Evolutionary conservation across 2,888 invertebrate genomes (phyloP).

Genomic region (Agrotis segetum): DNA sequence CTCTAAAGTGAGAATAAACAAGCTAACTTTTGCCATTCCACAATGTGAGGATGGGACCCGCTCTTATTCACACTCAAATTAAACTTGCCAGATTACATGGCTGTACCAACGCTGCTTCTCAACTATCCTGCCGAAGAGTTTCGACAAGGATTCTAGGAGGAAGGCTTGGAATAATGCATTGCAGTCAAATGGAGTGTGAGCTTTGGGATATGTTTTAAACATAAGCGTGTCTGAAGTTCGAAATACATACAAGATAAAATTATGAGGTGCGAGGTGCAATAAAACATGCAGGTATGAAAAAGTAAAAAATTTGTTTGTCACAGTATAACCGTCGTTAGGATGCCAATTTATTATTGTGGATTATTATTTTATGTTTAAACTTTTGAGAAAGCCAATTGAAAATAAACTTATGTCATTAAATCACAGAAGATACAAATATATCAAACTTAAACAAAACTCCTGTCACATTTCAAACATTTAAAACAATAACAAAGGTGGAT

Average conservation of each 20-base stretch:
- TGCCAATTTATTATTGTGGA: background rate
- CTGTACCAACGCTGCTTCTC: constrained; percentile 64
- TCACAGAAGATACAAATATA: constrained; percentile 24
- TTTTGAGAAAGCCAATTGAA: background rate
- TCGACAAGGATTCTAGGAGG: constrained; percentile 35
- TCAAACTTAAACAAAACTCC: constrained; percentile 34
- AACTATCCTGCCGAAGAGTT: constrained; percentile 66
- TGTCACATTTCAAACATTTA: constrained; percentile 29
- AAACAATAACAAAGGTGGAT: constrained; percentile 44
- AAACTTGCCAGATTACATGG: constrained; percentile 78
- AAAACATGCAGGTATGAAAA: background rate
- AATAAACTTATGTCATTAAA: constrained; percentile 19
- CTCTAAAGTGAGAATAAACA: constrained; percentile 84
- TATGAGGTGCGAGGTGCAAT: background rate
- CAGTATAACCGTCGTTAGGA: background rate
- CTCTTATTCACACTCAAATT: constrained; percentile 78
- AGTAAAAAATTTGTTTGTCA: background rate
- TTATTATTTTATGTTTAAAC: background rate
- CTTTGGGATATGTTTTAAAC: constrained; percentile 2
- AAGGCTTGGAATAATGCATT: constrained; percentile 13
- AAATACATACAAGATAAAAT: background rate
- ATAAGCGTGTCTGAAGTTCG: background rate
- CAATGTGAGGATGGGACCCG: constrained; percentile 71
- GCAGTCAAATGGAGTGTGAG: constrained; percentile 13
- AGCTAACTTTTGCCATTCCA: constrained; percentile 84